Evolutionary conservation across 2,888 invertebrate genomes (phyloP).

Genomic region (Amphipoea oculea): DNA sequence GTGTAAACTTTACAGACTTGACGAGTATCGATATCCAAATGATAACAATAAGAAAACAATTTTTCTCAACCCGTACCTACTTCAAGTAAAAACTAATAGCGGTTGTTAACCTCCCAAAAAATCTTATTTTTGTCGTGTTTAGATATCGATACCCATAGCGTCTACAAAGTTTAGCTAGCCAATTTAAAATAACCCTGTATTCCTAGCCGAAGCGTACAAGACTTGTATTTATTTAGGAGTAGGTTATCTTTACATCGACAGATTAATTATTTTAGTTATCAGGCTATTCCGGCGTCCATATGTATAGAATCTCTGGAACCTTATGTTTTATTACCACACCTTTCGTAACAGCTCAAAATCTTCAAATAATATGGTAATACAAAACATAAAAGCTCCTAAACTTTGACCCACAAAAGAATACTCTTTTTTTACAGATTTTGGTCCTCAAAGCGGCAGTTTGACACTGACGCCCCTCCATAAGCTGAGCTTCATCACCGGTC

Average conservation of each 20-base stretch:
- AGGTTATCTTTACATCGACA: neutral
- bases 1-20: no score
- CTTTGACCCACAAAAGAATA: conserved; percentile 44
- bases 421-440: conserved; percentile 52
- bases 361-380: conserved; percentile 8
- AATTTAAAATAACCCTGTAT: neutral
- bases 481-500: conserved; percentile 61
- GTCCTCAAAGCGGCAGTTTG: conserved; percentile 58
- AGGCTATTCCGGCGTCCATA: neutral
- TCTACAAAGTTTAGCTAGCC: no score
- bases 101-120: no score
- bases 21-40: no score
- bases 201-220: neutral
- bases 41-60: no score
- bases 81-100: no score
- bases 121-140: no score
- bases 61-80: no score
- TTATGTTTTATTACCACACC: neutral
- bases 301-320: neutral
- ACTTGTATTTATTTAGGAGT: neutral
- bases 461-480: conserved; percentile 58
- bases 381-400: conserved; percentile 22
- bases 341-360: neutral
- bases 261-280: neutral
- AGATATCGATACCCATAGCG: no score